Percentiles rank a stretch among this genome's conserved stretches.
Evolutionary conservation across 2,797 vertebrate species (phyloP).

Genomic region (Tadarida brasiliensis): DNA sequence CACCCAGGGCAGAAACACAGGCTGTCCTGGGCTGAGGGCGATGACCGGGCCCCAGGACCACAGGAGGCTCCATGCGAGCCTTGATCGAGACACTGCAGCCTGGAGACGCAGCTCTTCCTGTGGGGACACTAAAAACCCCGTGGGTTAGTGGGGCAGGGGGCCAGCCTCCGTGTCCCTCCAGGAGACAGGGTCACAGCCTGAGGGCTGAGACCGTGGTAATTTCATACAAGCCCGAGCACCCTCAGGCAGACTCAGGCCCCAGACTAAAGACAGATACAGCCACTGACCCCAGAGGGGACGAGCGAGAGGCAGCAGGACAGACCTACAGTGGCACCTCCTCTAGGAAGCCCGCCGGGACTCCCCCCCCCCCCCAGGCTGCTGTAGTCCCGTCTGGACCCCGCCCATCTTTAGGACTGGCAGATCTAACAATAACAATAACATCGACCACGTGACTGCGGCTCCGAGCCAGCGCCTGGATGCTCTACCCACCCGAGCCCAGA

Average conservation of each 20-base stretch:
- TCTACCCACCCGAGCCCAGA: too few species aligned
- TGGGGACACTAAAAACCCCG: rapidly evolving
- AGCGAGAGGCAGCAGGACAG: background rate
- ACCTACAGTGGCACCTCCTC: background rate
- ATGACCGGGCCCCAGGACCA: too few species aligned
- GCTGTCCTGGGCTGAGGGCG: too few species aligned
- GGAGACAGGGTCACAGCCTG: background rate
- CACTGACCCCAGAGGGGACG: background rate
- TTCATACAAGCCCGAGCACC: background rate
- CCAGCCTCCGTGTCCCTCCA: rapidly evolving
- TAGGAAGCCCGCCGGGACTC: background rate
- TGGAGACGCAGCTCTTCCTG: background rate
- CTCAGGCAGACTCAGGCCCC: background rate
- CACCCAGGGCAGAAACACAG: background rate
- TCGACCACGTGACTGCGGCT: too few species aligned
- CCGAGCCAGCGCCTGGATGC: too few species aligned
- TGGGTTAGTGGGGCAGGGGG: too few species aligned
- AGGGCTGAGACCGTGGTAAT: background rate
- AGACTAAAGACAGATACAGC: background rate
- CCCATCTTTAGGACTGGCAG: too few species aligned
- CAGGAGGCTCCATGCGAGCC: too few species aligned
- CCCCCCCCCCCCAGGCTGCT: background rate
- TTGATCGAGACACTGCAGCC: background rate
- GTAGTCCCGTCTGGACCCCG: too few species aligned
- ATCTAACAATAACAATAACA: too few species aligned